Conservation (phyloP, 2,113 vertebrate species). For the Odocoileus virginianus region DNA sequence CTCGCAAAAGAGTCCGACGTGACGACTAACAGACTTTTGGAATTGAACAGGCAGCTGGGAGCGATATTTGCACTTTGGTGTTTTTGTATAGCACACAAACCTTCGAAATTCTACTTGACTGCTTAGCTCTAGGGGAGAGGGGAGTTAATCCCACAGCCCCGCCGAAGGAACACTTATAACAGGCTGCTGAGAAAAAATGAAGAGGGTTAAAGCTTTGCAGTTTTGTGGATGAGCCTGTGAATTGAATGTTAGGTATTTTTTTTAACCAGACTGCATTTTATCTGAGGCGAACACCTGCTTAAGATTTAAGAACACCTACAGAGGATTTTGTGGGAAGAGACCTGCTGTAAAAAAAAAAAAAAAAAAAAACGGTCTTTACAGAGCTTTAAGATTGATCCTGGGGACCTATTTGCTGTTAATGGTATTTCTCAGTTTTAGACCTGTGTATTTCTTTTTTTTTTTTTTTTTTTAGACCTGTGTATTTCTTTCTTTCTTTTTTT, state of each 20-base stretch:
- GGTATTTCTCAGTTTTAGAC: neutral
- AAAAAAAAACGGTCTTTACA: neutral
- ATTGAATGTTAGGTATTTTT: neutral
- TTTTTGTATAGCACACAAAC: neutral
- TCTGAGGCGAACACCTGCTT: neutral
- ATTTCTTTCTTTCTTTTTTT: neutral
- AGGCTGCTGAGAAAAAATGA: neutral
- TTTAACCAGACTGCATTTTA: neutral
- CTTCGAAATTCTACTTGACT: neutral
- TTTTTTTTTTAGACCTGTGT: neutral
- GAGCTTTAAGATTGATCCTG: neutral
- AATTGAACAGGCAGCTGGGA: neutral
- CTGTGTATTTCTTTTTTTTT: neutral
- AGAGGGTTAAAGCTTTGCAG: neutral
- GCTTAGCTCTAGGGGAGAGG: neutral
- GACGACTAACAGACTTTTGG: neutral
- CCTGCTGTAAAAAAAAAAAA: neutral
- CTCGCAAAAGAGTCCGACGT: neutral
- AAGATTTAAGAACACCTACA: neutral
- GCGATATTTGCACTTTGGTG: rapidly evolving
- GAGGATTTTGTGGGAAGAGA: neutral
- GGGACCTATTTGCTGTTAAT: neutral
- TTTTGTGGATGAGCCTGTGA: neutral
- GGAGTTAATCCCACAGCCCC: rapidly evolving
- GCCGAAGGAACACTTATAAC: neutral